Conservation (phyloP, 2,888 invertebrate species). For the Periphyllus acericola region DNA sequence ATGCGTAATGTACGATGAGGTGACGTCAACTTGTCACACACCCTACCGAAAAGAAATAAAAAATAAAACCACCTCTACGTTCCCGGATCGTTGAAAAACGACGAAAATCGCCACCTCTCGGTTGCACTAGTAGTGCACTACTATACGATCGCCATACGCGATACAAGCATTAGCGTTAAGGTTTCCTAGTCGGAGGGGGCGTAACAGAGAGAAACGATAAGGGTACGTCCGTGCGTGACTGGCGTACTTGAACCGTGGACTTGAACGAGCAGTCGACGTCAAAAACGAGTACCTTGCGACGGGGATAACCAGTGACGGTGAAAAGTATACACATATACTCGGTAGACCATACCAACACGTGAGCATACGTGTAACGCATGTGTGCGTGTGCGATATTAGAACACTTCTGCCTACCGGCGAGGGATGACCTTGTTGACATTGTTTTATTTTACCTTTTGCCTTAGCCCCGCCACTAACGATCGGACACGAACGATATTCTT, state of each 20-base stretch:
- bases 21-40: too few species aligned
- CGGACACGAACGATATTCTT: not conserved
- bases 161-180: too few species aligned
- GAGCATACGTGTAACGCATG: not conserved
- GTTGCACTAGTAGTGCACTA: too few species aligned
- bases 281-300: not conserved
- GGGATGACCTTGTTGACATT: not conserved
- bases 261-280: not conserved
- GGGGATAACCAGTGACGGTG: not conserved
- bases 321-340: not conserved
- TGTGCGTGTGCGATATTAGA: too few species aligned
- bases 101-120: too few species aligned
- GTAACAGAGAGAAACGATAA: not conserved
- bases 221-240: not conserved
- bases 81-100: too few species aligned
- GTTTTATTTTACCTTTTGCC: not conserved
- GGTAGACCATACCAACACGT: not conserved
- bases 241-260: not conserved
- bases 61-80: too few species aligned
- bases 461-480: not conserved
- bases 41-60: too few species aligned
- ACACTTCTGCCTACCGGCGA: too few species aligned
- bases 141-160: too few species aligned
- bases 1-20: too few species aligned
- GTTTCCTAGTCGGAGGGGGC: not conserved